These are phyloP conservation scores for Nasonia giraulti DNA, from an alignment of 1,140 invertebrate species.

Conservation along the genomic window DNA sequence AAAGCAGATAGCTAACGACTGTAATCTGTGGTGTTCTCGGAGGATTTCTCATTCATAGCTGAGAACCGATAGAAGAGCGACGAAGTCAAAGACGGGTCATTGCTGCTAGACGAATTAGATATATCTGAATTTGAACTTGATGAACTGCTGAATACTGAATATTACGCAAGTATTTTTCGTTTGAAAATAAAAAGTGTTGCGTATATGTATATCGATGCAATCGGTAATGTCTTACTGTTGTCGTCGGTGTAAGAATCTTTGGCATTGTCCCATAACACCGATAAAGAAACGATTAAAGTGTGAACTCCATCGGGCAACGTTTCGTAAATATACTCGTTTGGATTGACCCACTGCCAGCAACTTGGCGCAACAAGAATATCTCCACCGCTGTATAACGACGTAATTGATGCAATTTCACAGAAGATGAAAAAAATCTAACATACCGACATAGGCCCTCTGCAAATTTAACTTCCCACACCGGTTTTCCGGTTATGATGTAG, in stretches of 20 bases:
- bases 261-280: slow-evolving; percentile 48
- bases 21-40: slow-evolving; percentile 7
- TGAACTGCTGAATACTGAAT: background rate
- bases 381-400: slow-evolving; percentile 61
- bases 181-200: background rate
- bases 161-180: background rate
- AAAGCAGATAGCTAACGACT: slow-evolving; percentile 29
- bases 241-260: slow-evolving; percentile 9
- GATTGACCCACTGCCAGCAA: slow-evolving; percentile 70
- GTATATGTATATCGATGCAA: background rate
- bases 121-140: background rate
- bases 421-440: background rate
- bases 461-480: slow-evolving; percentile 78
- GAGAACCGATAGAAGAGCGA: background rate
- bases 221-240: background rate
- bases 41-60: background rate
- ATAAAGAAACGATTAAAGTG: slow-evolving; percentile 62
- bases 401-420: too few species aligned
- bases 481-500: slow-evolving; percentile 78
- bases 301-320: slow-evolving; percentile 66
- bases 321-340: slow-evolving; percentile 68
- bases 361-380: slow-evolving; percentile 69
- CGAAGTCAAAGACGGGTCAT: background rate
- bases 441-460: slow-evolving; percentile 69
- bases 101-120: background rate